Base-by-base conservation (phyloP, 2,797 vertebrate species). In the Darevskia mixta region DNA sequence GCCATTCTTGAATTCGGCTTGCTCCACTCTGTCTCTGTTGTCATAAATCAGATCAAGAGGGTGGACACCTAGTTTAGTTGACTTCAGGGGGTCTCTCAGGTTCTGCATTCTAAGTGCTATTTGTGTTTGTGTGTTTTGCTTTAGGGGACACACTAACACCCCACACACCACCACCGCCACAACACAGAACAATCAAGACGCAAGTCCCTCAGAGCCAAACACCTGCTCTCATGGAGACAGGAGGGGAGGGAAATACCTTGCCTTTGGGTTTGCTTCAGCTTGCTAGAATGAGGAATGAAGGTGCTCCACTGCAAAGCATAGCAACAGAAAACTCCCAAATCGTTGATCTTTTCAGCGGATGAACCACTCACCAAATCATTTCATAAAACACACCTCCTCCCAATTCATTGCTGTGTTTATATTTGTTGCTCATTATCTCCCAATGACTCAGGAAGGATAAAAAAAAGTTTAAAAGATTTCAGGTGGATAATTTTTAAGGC, bases 171-270 rank as follows among this genome's bases (percentile, higher is more conserved):
- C 83, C 85, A 64, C 66, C 86, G 25, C 29, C 72, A 35, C n/a
- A 23, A 64, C 41, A 86, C 83, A 91, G 67, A 0, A 0, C 85
- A 90, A 91, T 91, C 91, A 95, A 80, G 83, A 90, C 89, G 86
- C 38, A 91, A 94, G 76, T 93, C 89, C 93, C 95, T 95, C 90
- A 94, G 86, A 95, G 93, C 95, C 87, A 96, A 95, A 95, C 95
- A 96, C 95, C 95, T 96, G 95, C 91, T 92, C 92, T 93, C 71
- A 72, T 79, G 90, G 87, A 90, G 69, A 81, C 89, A 92, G 89
- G 93, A 89, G 90, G 78, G 84, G 32, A 10, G 8, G 35, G 49
- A 45, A 58, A 77, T 91, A 55, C 79, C 61, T 89, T 89, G 81
- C 69, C 20, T 67, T 89, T 77, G 61, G 61, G 17, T 64, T 64